Evolutionary conservation across 1,140 invertebrate species (phyloP).

Genomic region (Dermatophagoides farinae): DNA sequence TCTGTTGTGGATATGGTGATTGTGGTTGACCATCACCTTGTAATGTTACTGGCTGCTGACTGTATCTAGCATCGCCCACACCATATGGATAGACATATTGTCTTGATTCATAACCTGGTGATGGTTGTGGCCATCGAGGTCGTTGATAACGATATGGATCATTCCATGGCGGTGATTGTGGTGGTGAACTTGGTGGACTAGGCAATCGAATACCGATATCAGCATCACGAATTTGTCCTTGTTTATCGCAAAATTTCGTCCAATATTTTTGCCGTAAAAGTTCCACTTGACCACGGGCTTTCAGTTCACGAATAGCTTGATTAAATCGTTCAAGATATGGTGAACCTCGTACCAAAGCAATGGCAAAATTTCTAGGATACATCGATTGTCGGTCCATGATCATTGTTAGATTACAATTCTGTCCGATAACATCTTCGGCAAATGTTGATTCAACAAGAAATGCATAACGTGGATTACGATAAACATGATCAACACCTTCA

Average conservation of each 20-base stretch:
- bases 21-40: too few species aligned
- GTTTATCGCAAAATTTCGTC: neutral
- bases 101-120: too few species aligned
- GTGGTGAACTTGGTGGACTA: too few species aligned
- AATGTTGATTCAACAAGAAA: neutral
- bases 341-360: neutral
- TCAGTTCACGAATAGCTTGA: conserved; percentile 3
- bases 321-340: neutral
- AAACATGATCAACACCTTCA: neutral
- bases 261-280: neutral
- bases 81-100: too few species aligned
- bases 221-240: neutral
- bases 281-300: neutral
- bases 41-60: too few species aligned
- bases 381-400: neutral
- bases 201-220: too few species aligned
- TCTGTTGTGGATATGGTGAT: too few species aligned
- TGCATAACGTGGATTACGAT: neutral
- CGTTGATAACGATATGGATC: too few species aligned
- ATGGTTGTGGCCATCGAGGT: too few species aligned
- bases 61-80: too few species aligned
- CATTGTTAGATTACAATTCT: neutral
- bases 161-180: too few species aligned
- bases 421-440: neutral
- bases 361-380: conserved; percentile 2